Base-by-base conservation (phyloP, 2,113 vertebrate species). In the Scalopus aquaticus region DNA sequence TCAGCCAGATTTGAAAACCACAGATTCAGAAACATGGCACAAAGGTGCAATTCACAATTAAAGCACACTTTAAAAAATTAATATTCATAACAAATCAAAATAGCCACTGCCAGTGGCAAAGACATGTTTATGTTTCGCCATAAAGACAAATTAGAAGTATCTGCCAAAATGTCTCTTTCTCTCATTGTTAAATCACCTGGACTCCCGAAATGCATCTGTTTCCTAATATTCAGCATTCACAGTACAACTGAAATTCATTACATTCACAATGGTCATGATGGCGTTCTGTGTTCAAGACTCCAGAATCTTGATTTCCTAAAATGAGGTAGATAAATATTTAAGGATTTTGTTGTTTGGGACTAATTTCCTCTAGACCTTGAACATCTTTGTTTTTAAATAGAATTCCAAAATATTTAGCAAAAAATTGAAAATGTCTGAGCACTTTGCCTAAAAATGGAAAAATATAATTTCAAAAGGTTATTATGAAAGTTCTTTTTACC, bases 301-400 rank as follows among this genome's bases (percentile, higher is more conserved):
- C 44, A 49, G 80, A 92, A 67, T 88, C 84, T 79, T 65, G 44
- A 74, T 58, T 37, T 82, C 88, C 88, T 54, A 74, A 49, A 79
- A 72, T 94, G 98, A 98, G 98, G 98, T 98, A 98, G 98, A 90
- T 95, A 94, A 91, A 84, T 17, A 22, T 94, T 93, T 5, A 37
- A 91, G 26, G 78, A 88, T 85, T 83, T 90, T 79, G 79, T 96
- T 96, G 74, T 42, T 80, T 90, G 88, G 86, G 91, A 70, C 8
- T 96, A 69, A 87, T 81, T 96, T 95, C 46, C 51, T 93, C 96
- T 86, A 92, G 64, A 94, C 74, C 70, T 83, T 76, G 19, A 70
- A 87, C 11, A 35, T 73, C 32, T 89, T 60, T 42, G 49, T 73
- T 89, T 91, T 90, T 16, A 3, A 81, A 79, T 69, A 92, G 30